phyloP scores from a whole-genome alignment of 2,797 vertebrate species.

The Sorex maritimensis region DNA sequence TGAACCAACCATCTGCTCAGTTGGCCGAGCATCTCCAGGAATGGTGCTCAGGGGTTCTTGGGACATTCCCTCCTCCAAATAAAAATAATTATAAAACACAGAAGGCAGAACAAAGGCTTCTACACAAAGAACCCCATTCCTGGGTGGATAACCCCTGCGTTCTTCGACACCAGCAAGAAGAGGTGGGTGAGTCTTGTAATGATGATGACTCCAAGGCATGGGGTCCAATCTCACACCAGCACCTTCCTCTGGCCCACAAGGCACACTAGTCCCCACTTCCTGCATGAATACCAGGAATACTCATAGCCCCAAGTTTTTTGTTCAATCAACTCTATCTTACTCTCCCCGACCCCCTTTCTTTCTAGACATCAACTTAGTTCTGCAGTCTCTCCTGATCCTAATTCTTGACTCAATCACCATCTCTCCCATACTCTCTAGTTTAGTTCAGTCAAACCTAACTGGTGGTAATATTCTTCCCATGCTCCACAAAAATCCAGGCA shows the following conservation, averaged over 20 bases:
- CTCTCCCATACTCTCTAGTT: slow-evolving; percentile 41
- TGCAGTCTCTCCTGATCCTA: slow-evolving; percentile 45
- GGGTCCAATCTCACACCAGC: background rate
- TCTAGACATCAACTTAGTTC: slow-evolving; percentile 74
- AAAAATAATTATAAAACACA: too few relatives aligned
- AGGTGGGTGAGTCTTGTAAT: background rate
- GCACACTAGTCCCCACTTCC: background rate
- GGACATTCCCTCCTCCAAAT: too few relatives aligned
- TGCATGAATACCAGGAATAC: slow-evolving; percentile 36
- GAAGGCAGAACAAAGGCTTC: background rate
- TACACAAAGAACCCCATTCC: background rate
- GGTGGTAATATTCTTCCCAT: slow-evolving; percentile 40
- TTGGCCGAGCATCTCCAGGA: too few relatives aligned
- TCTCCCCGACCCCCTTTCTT: slow-evolving; percentile 59
- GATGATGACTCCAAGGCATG: background rate
- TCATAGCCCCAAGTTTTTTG: slow-evolving; percentile 8
- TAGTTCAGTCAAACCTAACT: background rate
- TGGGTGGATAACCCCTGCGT: background rate
- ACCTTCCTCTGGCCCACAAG: background rate
- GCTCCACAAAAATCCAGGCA: slow-evolving; percentile 39
- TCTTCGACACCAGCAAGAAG: background rate
- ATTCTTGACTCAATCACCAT: slow-evolving; percentile 56
- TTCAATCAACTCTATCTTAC: slow-evolving; percentile 52
- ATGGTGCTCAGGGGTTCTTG: too few relatives aligned
- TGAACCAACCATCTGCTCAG: too few relatives aligned